Evolutionary conservation across 2,888 invertebrate species (phyloP).

Genomic region (Diplolepis rosae): DNA sequence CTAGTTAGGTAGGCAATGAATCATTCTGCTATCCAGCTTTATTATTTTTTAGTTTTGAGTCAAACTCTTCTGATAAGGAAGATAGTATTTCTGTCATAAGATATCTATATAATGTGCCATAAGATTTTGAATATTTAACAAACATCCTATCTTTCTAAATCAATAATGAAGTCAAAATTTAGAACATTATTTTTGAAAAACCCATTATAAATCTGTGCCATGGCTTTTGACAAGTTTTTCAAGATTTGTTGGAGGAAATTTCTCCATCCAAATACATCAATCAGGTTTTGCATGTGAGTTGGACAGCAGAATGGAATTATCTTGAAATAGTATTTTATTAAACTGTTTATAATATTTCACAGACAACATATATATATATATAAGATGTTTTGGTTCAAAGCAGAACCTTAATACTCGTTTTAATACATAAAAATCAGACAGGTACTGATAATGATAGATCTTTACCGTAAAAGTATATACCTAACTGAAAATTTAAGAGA

Average conservation of each 20-base stretch:
- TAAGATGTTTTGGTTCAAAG: constrained; percentile 8
- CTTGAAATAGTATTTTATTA: constrained; percentile 12
- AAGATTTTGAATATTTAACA: constrained; percentile 7
- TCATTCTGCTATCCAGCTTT: constrained; percentile 22
- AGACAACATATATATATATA: neutral
- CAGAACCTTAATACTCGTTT: constrained; percentile 27
- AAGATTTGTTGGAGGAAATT: neutral
- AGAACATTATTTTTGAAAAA: neutral
- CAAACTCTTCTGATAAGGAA: neutral
- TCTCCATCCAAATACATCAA: neutral
- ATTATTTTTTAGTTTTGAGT: neutral
- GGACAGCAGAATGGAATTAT: constrained; percentile 5
- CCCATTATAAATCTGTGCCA: neutral
- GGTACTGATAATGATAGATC: constrained; percentile 25
- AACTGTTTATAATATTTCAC: constrained; percentile 9
- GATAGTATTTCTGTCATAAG: neutral
- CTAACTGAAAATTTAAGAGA: constrained; percentile 14
- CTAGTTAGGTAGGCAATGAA: neutral
- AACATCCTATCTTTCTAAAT: neutral
- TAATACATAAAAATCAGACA: constrained; percentile 17
- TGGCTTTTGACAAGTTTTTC: neutral
- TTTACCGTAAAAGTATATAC: constrained; percentile 29
- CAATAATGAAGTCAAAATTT: neutral
- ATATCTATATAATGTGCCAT: constrained; percentile 13
- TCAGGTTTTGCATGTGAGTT: neutral